Evolutionary conservation across 2,113 vertebrate species (phyloP).

Genomic region (human): DNA sequence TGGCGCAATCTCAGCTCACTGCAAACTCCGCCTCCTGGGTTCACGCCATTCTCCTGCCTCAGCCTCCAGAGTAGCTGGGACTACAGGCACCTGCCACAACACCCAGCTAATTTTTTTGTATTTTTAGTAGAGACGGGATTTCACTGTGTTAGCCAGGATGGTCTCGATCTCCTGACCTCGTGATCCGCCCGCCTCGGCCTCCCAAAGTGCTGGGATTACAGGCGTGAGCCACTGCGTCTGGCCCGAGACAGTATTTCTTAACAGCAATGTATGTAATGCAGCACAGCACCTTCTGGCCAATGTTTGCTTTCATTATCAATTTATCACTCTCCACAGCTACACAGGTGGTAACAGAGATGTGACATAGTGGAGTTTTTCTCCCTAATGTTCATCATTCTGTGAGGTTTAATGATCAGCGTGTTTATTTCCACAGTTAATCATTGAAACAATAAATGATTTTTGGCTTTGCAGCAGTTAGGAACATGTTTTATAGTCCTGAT

Average conservation of each 20-base stretch:
- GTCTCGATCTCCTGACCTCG: too few species aligned
- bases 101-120: too few species aligned
- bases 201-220: too few species aligned
- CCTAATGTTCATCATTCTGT: not conserved
- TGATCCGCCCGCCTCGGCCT: too few species aligned
- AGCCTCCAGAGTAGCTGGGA: too few species aligned
- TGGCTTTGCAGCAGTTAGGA: slow-evolving; percentile 28
- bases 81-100: too few species aligned
- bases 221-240: too few species aligned
- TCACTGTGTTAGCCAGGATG: too few species aligned
- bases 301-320: not conserved
- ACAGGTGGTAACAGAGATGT: slow-evolving; percentile 28
- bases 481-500: not conserved
- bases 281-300: not conserved
- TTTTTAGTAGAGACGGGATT: too few species aligned
- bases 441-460: not conserved
- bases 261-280: not conserved
- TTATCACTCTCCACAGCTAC: not conserved
- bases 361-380: not conserved
- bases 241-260: not conserved
- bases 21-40: too few species aligned
- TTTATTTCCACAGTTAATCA: slow-evolving; percentile 58
- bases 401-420: slow-evolving; percentile 3
- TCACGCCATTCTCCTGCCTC: too few species aligned
- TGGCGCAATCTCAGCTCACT: too few species aligned